Percentiles rank a stretch among this genome's conserved stretches.
phyloP scores from a whole-genome alignment of 2,888 invertebrate species.

The Diadegma fenestrale region DNA sequence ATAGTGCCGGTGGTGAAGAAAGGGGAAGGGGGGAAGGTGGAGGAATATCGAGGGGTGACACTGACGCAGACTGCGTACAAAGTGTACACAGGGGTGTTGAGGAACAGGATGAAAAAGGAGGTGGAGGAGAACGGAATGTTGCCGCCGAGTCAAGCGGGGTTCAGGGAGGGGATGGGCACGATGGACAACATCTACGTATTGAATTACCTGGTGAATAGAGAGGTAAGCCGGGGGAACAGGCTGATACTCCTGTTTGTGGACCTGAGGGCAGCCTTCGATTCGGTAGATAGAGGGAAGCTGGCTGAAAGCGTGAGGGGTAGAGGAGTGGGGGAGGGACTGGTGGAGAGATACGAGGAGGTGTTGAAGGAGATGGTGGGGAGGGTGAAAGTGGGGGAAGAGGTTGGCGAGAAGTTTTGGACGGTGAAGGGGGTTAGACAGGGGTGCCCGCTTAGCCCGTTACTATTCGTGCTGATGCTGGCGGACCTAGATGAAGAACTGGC shows the following conservation, averaged over 20 bases:
- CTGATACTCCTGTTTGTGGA: conserved; percentile 10
- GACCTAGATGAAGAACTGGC: conserved; percentile 44
- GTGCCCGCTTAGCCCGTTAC: neutral
- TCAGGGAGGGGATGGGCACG: conserved; percentile 23
- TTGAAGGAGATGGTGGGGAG: neutral
- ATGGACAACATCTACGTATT: conserved; percentile 22
- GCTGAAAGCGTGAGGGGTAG: neutral
- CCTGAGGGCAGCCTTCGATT: conserved; percentile 37
- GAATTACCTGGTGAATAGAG: conserved; percentile 19
- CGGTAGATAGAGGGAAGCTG: conserved; percentile 29
- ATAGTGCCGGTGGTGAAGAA: no score
- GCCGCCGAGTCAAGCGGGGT: conserved; percentile 15
- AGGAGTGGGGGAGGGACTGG: neutral
- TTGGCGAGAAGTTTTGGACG: neutral
- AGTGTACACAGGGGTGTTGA: conserved; percentile 31
- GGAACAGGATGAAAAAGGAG: neutral
- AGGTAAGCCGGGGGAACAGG: neutral
- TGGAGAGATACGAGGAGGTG: neutral
- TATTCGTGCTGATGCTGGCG: conserved; percentile 10
- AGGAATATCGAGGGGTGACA: conserved; percentile 56
- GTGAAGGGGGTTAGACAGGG: neutral
- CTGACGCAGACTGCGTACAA: conserved; percentile 48
- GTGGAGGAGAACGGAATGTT: neutral
- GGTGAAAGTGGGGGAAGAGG: neutral
- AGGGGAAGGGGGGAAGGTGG: no score